Base-by-base conservation (phyloP, 2,113 vertebrate species). In the Siniperca knerii region DNA sequence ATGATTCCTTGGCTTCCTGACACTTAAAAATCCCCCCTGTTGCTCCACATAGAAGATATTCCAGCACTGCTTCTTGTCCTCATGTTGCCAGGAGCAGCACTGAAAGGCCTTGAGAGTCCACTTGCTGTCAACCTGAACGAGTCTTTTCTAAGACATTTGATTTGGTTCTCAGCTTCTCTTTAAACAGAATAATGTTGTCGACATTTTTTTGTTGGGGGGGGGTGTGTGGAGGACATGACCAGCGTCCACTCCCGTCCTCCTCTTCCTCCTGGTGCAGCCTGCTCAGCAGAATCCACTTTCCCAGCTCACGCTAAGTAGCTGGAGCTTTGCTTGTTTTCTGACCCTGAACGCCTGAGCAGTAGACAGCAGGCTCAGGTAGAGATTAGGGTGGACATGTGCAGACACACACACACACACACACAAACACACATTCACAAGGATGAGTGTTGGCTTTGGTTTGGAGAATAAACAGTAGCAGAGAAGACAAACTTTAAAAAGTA, bases 271-370 rank as follows among this genome's bases (percentile, higher is more conserved):
- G 46, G 33, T 71, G 86, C 79, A 84, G 71, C 75, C 79, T 69
- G 83, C 67, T 89, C 78, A 87, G 71, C 78, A 90, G 70, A 93
- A 93, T 95, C 93, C 92, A 92, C 89, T 91, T 90, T 91, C 87
- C 81, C 81, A 86, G 93, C 91, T 93, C 89, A 88, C 73, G 58
- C 58, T 94, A 96, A 95, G 91, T 89, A 89, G 84, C 92, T 89
- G 90, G 23, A 80, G 87, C 91, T 93, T 91, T 93, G 77, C 88
- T 87, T 92, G 87, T 86, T 92, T 94, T 92, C 84, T 93, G 86
- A 92, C 88, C 92, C 88, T 87, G 86, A 71, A 42, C 52, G 69
- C 76, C 66, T 89, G 90, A 82, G 70, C 61, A 66, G 82, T 52
- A 79, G 84, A 70, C 75, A 62, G 82, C 81, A 69, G 88, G 84